Conservation (phyloP, 2,888 invertebrate species). For the Thymelicus sylvestris region DNA sequence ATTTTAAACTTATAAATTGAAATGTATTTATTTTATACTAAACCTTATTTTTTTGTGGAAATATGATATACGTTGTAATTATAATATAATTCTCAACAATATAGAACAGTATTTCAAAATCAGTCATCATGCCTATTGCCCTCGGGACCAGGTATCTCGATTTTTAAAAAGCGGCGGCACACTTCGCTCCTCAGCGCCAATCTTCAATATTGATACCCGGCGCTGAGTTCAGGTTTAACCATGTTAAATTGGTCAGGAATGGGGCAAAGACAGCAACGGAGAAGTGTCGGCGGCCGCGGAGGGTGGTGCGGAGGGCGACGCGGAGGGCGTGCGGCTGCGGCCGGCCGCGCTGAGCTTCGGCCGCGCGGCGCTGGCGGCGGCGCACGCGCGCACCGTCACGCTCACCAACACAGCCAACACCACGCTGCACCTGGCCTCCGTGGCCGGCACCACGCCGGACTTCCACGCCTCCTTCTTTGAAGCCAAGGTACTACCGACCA, state of each 20-base stretch:
- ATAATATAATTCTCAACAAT: too few species aligned
- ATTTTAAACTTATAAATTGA: too few species aligned
- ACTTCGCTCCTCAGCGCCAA: too few species aligned
- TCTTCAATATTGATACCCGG: too few species aligned
- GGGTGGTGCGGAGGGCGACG: slow-evolving; percentile 46
- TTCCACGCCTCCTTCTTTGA: slow-evolving; percentile 99
- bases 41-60: too few species aligned
- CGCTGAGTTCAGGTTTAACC: too few species aligned
- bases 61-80: too few species aligned
- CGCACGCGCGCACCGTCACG: slow-evolving; percentile 93
- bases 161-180: too few species aligned
- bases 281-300: slow-evolving; percentile 46
- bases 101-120: too few species aligned
- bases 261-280: slow-evolving; percentile 49
- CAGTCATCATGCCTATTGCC: too few species aligned
- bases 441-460: slow-evolving; percentile 96
- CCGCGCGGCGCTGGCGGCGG: slow-evolving; percentile 91
- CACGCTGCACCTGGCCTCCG: slow-evolving; percentile 95
- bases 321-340: slow-evolving; percentile 66
- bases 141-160: too few species aligned
- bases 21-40: too few species aligned
- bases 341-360: slow-evolving; percentile 83
- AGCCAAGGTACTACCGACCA: slow-evolving; percentile 88
- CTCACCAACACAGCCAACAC: slow-evolving; percentile 95
- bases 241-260: slow-evolving; percentile 56